phyloP scores from a whole-genome alignment of 2,797 vertebrate species.

The Odontamblyopus rebecca region DNA sequence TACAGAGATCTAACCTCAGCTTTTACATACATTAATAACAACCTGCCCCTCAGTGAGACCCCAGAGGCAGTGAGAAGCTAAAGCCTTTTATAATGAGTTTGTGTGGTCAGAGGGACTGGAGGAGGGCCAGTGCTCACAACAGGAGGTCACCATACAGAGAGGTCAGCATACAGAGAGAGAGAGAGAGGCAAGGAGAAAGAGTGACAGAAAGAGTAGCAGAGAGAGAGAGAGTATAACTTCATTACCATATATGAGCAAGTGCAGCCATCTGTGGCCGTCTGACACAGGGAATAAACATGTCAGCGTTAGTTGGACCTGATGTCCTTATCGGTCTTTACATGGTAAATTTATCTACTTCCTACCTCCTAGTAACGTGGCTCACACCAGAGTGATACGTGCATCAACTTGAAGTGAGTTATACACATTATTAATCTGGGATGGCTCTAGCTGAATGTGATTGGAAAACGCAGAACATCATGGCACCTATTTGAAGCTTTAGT shows the following conservation, averaged over 20 bases:
- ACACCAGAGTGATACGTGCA: too few relatives aligned
- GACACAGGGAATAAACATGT: slow-evolving; percentile 51
- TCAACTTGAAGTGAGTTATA: too few relatives aligned
- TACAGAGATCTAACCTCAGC: slow-evolving; percentile 9
- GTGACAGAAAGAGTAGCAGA: too few relatives aligned
- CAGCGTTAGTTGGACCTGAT: slow-evolving; percentile 54
- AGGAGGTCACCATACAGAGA: slow-evolving; percentile 40
- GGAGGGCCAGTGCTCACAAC: slow-evolving; percentile 48
- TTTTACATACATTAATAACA: slow-evolving; percentile 8
- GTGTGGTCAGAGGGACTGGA: slow-evolving; percentile 55
- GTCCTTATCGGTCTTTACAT: too few relatives aligned
- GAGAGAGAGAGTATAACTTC: not conserved
- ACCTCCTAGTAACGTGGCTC: too few relatives aligned
- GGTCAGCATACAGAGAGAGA: slow-evolving; percentile 3
- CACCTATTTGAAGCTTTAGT: too few relatives aligned
- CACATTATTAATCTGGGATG: too few relatives aligned
- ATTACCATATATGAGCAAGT: slow-evolving; percentile 27
- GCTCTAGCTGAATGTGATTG: too few relatives aligned
- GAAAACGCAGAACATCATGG: too few relatives aligned
- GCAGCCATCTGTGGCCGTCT: slow-evolving; percentile 35
- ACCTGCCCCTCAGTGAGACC: slow-evolving; percentile 29
- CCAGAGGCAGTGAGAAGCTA: slow-evolving; percentile 43
- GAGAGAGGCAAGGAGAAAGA: slow-evolving; percentile 19
- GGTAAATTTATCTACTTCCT: too few relatives aligned
- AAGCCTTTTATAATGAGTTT: slow-evolving; percentile 63